phyloP scores from a whole-genome alignment of 2,797 vertebrate species.

The Acanthornis magna region DNA sequence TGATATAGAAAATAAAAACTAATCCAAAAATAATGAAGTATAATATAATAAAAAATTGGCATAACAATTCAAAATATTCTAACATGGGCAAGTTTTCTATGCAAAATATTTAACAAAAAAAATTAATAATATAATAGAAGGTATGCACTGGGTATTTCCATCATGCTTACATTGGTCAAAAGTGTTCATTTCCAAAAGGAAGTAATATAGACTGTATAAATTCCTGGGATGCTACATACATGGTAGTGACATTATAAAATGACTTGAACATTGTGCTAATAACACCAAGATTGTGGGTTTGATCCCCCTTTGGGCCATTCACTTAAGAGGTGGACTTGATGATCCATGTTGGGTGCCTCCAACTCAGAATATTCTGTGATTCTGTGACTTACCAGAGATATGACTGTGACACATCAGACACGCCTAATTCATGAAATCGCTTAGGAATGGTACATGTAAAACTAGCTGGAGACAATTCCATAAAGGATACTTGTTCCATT shows the following conservation, averaged over 20 bases:
- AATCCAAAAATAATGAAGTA: not conserved
- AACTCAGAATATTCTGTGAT: not conserved
- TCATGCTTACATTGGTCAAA: not conserved
- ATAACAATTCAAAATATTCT: not conserved
- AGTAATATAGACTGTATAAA: not conserved
- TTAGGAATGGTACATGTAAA: not conserved
- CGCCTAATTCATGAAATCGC: not conserved
- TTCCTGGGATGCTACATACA: not conserved
- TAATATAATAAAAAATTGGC: not conserved
- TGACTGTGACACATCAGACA: not conserved
- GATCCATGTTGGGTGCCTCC: not conserved
- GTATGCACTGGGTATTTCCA: not conserved
- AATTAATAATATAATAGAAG: not conserved
- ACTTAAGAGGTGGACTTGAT: not conserved
- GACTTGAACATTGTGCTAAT: not conserved
- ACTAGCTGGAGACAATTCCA: not conserved
- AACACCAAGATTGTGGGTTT: not conserved
- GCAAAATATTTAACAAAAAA: not conserved
- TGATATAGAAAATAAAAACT: not conserved
- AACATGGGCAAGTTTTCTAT: not conserved
- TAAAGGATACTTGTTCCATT: not conserved
- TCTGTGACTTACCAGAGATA: not conserved
- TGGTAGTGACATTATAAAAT: not conserved
- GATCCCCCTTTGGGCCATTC: too few species aligned
- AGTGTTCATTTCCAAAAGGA: not conserved